Base-by-base conservation (phyloP, 1,140 invertebrate species). In the Anagrus nilaparvatae region DNA sequence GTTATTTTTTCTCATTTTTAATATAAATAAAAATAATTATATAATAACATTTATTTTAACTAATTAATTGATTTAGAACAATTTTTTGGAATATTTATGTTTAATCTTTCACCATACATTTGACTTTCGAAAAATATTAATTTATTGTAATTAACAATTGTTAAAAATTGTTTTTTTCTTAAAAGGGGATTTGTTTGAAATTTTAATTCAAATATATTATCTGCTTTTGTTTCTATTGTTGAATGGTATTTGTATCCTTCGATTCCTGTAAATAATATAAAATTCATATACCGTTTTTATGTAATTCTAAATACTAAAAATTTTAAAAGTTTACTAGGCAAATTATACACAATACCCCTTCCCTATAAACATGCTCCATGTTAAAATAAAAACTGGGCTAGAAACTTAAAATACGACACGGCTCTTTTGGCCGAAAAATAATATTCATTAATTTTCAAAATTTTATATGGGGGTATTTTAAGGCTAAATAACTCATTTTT, bases 81-180 rank as follows among this genome's bases (percentile, higher is more conserved):
- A n/a, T n/a, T n/a, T n/a, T n/a, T n/a, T n/a, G n/a, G 16, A 6
- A 29, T 16, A 21, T 39, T 34, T 7, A 53, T 45, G 18, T 59
- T 54, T 5, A 63, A 44, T 50, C 48, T 60, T 25, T 67, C 61
- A 5, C 68, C 69, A 19, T 60, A 47, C 67, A 70, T 70, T 39
- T 61, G 39, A n/a, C 65, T 60, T 48, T 66, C 48, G 9, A 72
- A 35, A 17, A 72, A 50, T 20, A 38, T 58, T 18, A 72, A 42
- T 46, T 47, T 51, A 40, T 64, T 61, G 5, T 36, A 43, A 3
- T 51, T 4, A 12, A 56, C 13, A n/a, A 48, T 24, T 12, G 41
- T 49, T 2, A 61, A 32, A 3, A 40, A 58, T 27, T 53, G 39
- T 32, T 19, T 53, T 27, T 54, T 54, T 3, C 45, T 40, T 3